These are phyloP conservation scores for Catonia carolina DNA, from an alignment of 2,888 invertebrate genomes.

Conservation along the genomic window DNA sequence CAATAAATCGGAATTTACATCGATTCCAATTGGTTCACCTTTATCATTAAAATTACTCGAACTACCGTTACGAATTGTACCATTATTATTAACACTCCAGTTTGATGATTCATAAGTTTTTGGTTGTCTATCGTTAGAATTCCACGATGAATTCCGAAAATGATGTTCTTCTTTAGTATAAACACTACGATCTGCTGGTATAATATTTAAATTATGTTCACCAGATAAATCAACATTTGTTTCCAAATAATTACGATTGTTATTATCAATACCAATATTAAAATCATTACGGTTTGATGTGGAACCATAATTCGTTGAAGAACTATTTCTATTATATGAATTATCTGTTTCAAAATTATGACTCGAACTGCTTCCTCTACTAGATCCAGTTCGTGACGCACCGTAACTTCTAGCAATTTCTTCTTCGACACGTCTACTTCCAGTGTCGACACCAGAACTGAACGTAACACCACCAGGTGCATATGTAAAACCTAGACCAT, in stretches of 20 bases:
- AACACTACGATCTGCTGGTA: slow-evolving; percentile 2
- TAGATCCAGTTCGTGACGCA: not conserved
- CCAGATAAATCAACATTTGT: not conserved
- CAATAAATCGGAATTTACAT: not conserved
- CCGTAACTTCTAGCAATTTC: slow-evolving; percentile 7
- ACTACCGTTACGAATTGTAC: slow-evolving; percentile 13
- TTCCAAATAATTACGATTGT: not conserved
- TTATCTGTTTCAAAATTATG: not conserved
- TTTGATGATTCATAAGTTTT: slow-evolving; percentile 3
- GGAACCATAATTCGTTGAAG: slow-evolving; percentile 6
- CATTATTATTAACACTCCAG: slow-evolving; percentile 20
- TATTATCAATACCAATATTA: not conserved
- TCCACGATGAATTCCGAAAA: slow-evolving; percentile 26
- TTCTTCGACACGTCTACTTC: not conserved
- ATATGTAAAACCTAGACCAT: not conserved
- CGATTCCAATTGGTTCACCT: slow-evolving; percentile 5
- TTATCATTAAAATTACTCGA: not conserved
- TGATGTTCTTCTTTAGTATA: slow-evolving; percentile 22
- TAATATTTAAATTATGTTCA: slow-evolving; percentile 3
- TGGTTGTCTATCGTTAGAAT: slow-evolving; percentile 18
- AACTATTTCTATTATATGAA: not conserved
- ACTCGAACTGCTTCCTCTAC: too few relatives aligned
- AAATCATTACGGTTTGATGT: not conserved
- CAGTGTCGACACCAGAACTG: not conserved
- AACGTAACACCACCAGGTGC: not conserved